Percentiles rank a stretch among this genome's conserved stretches.
Evolutionary conservation across 1,140 invertebrate species (phyloP).

Genomic region (Parasteatoda tepidariorum): DNA sequence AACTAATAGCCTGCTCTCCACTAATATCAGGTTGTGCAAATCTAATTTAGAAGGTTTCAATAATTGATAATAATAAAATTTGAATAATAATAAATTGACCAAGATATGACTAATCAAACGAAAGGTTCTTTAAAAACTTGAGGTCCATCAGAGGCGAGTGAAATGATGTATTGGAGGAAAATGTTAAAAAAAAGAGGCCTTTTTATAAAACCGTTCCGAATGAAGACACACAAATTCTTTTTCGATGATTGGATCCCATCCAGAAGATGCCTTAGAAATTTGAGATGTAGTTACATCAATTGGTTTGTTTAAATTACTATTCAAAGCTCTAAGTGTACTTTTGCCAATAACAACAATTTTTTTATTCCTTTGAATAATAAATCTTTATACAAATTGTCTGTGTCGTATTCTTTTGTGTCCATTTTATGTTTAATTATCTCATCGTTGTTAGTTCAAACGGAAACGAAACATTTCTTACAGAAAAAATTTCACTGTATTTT

Average conservation of each 20-base stretch:
- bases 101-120: too few species aligned
- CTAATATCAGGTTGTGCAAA: too few species aligned
- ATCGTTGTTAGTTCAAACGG: too few species aligned
- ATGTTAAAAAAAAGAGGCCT: background rate
- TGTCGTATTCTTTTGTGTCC: background rate
- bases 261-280: background rate
- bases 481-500: too few species aligned
- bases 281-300: background rate
- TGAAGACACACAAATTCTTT: background rate
- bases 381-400: conserved; percentile 36
- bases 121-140: background rate
- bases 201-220: too few species aligned
- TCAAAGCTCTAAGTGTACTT: conserved; percentile 45
- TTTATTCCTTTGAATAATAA: conserved; percentile 59
- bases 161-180: background rate
- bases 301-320: conserved; percentile 42
- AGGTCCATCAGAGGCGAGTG: background rate
- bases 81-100: too few species aligned
- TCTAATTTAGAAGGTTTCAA: too few species aligned
- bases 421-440: background rate
- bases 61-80: too few species aligned
- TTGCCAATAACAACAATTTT: conserved; percentile 48
- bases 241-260: background rate
- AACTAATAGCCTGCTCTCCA: too few species aligned
- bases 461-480: too few species aligned